phyloP scores from a whole-genome alignment of 1,140 invertebrate genomes.

The Trichonephila inaurata region DNA sequence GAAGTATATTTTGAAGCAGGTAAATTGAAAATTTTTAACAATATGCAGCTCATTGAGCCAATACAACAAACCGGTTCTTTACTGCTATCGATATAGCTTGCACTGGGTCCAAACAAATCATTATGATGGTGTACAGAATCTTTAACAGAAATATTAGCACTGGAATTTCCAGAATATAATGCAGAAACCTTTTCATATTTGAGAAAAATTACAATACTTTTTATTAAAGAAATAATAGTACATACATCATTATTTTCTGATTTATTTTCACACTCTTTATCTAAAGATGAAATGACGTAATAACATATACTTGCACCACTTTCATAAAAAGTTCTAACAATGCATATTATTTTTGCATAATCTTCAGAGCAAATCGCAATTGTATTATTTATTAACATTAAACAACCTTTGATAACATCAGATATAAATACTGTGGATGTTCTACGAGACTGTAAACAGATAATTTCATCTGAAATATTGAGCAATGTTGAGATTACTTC shows the following conservation, averaged over 20 bases:
- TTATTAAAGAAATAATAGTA: conserved; percentile 36
- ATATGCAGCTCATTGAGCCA: conserved; percentile 49
- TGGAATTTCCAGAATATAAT: not conserved
- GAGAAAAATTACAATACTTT: conserved; percentile 42
- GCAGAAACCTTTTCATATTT: conserved; percentile 8
- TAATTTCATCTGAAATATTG: conserved; percentile 52
- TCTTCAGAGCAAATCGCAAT: conserved; percentile 41
- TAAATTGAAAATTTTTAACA: conserved; percentile 48
- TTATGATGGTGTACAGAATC: conserved; percentile 52
- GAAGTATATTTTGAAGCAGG: conserved; percentile 6
- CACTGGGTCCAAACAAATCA: conserved; percentile 49
- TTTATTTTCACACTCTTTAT: conserved; percentile 12
- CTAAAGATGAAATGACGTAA: conserved; percentile 20
- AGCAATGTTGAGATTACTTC: conserved; percentile 60
- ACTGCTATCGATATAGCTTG: conserved; percentile 6
- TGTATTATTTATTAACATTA: conserved; percentile 51
- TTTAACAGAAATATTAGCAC: not conserved
- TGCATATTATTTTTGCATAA: conserved; percentile 64
- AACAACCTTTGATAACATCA: conserved; percentile 59
- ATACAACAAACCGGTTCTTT: conserved; percentile 53
- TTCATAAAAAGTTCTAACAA: conserved; percentile 59
- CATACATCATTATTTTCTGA: conserved; percentile 22
- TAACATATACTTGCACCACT: conserved; percentile 37
- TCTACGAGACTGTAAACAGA: not conserved
- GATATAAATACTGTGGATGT: conserved; percentile 14